These are phyloP conservation scores for Callocephalon fimbriatum DNA, from an alignment of 2,113 vertebrate genomes.

Conservation along the genomic window DNA sequence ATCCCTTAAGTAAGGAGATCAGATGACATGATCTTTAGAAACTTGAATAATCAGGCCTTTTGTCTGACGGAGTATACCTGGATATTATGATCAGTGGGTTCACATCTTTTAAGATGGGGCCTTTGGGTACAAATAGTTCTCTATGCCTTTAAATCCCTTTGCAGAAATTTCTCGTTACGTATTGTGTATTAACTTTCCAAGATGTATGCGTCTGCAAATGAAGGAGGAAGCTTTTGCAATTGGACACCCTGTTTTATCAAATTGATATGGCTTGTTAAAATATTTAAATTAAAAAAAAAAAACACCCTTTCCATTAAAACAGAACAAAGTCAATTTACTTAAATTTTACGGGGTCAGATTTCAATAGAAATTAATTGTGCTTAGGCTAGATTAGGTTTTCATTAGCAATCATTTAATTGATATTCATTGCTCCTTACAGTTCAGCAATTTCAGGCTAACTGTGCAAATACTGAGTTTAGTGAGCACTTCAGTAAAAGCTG, in stretches of 20 bases:
- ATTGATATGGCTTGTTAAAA: constrained; percentile 53
- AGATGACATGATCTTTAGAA: neutral
- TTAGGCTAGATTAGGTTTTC: constrained; percentile 32
- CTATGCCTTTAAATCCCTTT: constrained; percentile 13
- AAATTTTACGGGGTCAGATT: constrained; percentile 25
- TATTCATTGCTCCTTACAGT: constrained; percentile 36
- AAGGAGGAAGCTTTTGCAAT: neutral
- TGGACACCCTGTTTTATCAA: constrained; percentile 10
- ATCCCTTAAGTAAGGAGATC: neutral
- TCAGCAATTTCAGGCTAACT: constrained; percentile 8
- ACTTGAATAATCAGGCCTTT: neutral
- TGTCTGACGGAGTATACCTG: neutral
- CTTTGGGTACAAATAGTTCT: neutral
- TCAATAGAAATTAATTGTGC: constrained; percentile 55
- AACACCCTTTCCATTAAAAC: neutral
- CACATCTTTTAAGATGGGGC: neutral
- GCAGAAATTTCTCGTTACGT: neutral
- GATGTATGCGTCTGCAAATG: constrained; percentile 11
- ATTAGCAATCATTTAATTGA: constrained; percentile 45
- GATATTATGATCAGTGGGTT: neutral
- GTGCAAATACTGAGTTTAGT: constrained; percentile 24
- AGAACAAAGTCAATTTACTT: constrained; percentile 37
- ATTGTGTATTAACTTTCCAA: neutral
- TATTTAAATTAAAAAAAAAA: neutral
- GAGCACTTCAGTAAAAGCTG: neutral